Evolutionary conservation across 2,113 vertebrate species (phyloP).

Genomic region (Apteryx owenii): DNA sequence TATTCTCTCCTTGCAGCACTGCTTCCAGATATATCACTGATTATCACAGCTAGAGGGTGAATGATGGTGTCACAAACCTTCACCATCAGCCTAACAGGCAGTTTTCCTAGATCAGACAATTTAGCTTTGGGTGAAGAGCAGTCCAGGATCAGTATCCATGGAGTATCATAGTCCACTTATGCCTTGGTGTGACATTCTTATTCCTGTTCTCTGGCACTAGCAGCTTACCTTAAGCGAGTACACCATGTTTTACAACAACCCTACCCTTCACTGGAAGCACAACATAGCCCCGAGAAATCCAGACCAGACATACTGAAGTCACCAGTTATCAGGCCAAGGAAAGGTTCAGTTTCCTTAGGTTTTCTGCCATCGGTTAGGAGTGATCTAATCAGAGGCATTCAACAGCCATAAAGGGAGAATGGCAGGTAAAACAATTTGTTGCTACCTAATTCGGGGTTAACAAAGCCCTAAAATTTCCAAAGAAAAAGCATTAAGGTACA

Average conservation of each 20-base stretch:
- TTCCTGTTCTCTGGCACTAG: neutral
- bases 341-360: neutral
- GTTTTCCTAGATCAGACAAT: accelerated
- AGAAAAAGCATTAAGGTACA: neutral
- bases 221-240: neutral
- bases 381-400: neutral
- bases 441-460: neutral
- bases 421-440: neutral
- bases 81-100: no score
- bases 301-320: neutral
- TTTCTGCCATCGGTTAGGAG: neutral
- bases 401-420: neutral
- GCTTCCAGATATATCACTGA: neutral
- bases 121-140: neutral
- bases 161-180: accelerated
- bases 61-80: neutral
- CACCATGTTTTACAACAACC: neutral
- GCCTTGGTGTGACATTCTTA: accelerated
- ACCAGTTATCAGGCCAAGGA: neutral
- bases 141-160: neutral
- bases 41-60: neutral
- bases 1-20: neutral
- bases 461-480: neutral
- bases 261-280: neutral
- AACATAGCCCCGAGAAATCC: neutral